phyloP scores from a whole-genome alignment of 2,113 vertebrate species.

The Lophotis ruficrista region DNA sequence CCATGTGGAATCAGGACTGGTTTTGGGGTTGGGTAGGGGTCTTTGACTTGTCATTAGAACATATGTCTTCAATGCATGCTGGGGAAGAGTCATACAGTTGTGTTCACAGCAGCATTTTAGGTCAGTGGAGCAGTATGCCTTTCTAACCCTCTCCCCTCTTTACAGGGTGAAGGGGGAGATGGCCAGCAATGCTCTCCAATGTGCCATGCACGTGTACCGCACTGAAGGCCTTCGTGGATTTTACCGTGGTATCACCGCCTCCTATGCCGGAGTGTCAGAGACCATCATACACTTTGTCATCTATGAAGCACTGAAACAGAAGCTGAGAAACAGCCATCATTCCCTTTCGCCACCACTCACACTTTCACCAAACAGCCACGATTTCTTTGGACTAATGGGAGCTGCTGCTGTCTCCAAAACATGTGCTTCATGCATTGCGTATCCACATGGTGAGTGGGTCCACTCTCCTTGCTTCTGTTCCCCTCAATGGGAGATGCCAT shows the following conservation, averaged over 20 bases:
- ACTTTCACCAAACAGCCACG: background rate
- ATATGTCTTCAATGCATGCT: background rate
- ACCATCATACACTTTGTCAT: constrained; percentile 72
- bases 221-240: constrained; percentile 65
- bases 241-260: constrained; percentile 71
- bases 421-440: constrained; percentile 62
- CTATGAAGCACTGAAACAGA: constrained; percentile 67
- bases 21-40: background rate
- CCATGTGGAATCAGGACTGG: background rate
- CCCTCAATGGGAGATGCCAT: background rate
- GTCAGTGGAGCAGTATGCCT: background rate
- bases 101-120: background rate
- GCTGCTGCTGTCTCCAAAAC: constrained; percentile 70
- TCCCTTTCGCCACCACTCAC: constrained; percentile 7
- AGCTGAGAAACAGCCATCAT: constrained; percentile 15
- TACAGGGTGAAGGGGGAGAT: constrained; percentile 30
- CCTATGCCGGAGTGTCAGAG: constrained; percentile 71
- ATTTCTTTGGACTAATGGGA: constrained; percentile 68
- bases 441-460: constrained; percentile 66
- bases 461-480: background rate
- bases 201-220: constrained; percentile 51
- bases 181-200: constrained; percentile 42
- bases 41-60: background rate
- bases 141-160: background rate
- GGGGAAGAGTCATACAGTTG: background rate